Evolutionary conservation across 2,888 invertebrate genomes (phyloP).

Genomic region (Lordiphosa andalusiaca): DNA sequence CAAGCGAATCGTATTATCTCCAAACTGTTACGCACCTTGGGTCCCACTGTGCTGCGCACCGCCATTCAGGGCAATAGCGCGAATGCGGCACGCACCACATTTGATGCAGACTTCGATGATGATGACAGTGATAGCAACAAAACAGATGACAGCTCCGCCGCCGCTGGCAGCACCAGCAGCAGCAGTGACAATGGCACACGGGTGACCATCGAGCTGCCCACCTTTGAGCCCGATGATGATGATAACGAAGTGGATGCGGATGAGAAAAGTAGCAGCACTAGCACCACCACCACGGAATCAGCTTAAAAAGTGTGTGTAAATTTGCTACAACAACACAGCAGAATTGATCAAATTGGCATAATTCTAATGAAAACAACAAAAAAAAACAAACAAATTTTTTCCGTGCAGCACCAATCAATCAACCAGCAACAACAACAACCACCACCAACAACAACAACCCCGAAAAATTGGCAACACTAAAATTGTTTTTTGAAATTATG

Average conservation of each 20-base stretch:
- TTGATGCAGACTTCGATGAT: conserved; percentile 82
- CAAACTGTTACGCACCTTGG: conserved; percentile 87
- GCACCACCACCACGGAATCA: conserved; percentile 34
- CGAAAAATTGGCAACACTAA: conserved; percentile 30
- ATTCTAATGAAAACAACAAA: conserved; percentile 18
- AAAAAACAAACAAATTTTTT: conserved; percentile 30
- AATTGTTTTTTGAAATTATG: conserved; percentile 23
- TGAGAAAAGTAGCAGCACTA: conserved; percentile 34
- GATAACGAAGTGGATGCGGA: conserved; percentile 81
- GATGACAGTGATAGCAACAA: conserved; percentile 80
- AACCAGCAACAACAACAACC: neutral
- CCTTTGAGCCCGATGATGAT: conserved; percentile 85
- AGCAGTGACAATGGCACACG: conserved; percentile 79
- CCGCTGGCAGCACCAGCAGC: conserved; percentile 43
- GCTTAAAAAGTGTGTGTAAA: conserved; percentile 46
- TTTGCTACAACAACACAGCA: conserved; percentile 62
- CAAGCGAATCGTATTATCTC: conserved; percentile 78
- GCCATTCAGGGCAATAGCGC: conserved; percentile 79
- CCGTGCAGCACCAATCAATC: conserved; percentile 15
- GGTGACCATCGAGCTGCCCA: conserved; percentile 85
- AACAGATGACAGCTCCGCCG: conserved; percentile 49
- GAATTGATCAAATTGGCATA: conserved; percentile 21
- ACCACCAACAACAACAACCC: conserved; percentile 14
- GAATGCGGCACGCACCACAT: conserved; percentile 79
- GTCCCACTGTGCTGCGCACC: conserved; percentile 84